Base-by-base conservation (phyloP, 1,140 invertebrate species). In the Ceratosolen solmsi region DNA sequence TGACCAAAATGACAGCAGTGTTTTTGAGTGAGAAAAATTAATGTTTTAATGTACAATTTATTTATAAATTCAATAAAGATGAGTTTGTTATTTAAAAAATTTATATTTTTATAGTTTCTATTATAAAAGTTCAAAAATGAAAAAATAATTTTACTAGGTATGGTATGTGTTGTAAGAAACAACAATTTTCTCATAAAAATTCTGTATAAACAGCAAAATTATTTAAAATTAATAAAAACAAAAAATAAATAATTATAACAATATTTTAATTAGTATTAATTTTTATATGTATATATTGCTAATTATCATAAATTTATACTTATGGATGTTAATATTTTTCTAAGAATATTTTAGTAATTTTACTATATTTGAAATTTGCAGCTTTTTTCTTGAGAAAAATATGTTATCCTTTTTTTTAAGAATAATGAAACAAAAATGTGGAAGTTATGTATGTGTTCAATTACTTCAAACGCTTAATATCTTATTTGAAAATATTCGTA, bases 1-100 rank as follows among this genome's bases (percentile, higher is more conserved):
- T 38, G 99, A 99, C 92, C 99, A 99, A 92, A 99, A 99, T 95
- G 99, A 99, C 91, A 98, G 97, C 83, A 96, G 97, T 83, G 98
- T 99, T 46, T 99, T 99, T 93, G 99, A 99, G 98, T 99, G 94
- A 95, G 96, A 70, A 54, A 15, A 27, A 65, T 68, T 38, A 68
- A 68, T 38, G 20, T 68, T 54, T 17, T 46, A 46, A 8, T 46
- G 41, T 46, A 46, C 13, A 8, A 8, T 8, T 54, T 20, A 54
- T 15, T 20, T 20, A 17, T 22, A 54, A 15, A 54, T 46, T 58
- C 5, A 13, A 58, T 17, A 63, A 63, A 63, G 25, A 27, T 7
- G n/a, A 25, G 5, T 13, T 58, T 4, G 20, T 25, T 63, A 7
- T 27, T 63, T 63, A 2, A 4, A 30, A 63, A 63, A 30, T 27